A percentile compares a stretch with the other conserved stretches of the same genome.
Conservation (phyloP, 2,113 vertebrate genomes). For the Ceratotherium simum region DNA sequence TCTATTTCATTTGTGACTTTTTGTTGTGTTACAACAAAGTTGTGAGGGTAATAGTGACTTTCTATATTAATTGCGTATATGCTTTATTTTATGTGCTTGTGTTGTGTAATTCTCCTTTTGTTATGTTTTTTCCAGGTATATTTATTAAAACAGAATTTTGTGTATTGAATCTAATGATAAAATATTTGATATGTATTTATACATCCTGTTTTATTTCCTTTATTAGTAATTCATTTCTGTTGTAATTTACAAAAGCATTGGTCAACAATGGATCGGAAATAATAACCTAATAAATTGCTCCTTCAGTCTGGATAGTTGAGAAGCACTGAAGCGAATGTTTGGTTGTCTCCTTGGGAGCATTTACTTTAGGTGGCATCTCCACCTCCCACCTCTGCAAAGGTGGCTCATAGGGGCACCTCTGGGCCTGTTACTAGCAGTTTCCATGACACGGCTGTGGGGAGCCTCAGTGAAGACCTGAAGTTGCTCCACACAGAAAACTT, state of each 20-base stretch:
- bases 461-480: neutral
- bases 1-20: neutral
- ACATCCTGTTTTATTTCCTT: neutral
- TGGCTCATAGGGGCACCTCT: neutral
- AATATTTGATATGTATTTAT: neutral
- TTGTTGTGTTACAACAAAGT: neutral
- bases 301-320: neutral
- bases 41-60: neutral
- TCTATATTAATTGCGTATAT: neutral
- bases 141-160: neutral
- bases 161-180: neutral
- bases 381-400: neutral
- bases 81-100: neutral
- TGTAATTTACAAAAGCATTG: neutral
- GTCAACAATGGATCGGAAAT: neutral
- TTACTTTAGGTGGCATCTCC: neutral
- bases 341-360: neutral
- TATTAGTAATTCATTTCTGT: neutral
- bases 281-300: neutral
- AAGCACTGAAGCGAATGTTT: neutral
- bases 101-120: neutral
- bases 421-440: neutral
- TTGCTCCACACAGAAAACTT: neutral
- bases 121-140: neutral
- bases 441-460: neutral